Conservation (phyloP, 2,797 vertebrate genomes). For the Acrossocheilus wenchowensis region DNA sequence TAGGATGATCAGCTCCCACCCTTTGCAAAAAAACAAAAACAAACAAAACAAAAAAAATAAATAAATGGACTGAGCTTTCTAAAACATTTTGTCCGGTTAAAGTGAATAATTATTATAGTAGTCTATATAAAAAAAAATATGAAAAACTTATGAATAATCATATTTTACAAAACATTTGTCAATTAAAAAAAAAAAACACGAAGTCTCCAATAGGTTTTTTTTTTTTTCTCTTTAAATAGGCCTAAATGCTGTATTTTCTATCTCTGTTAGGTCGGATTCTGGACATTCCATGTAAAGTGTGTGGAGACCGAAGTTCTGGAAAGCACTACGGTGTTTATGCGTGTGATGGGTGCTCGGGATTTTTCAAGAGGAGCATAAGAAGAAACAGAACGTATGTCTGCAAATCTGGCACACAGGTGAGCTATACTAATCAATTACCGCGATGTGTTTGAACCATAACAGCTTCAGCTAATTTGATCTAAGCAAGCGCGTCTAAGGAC, state of each 20-base stretch:
- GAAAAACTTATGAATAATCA: neutral
- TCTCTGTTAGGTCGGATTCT: constrained; percentile 90
- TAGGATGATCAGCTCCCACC: neutral
- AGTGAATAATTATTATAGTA: neutral
- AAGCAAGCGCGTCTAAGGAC: constrained; percentile 49
- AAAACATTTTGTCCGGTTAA: neutral
- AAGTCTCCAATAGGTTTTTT: neutral
- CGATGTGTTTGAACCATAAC: constrained; percentile 36
- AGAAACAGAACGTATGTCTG: constrained; percentile 97
- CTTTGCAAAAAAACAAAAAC: neutral
- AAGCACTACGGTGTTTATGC: constrained; percentile 99
- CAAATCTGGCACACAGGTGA: constrained; percentile 98
- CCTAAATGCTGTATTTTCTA: neutral
- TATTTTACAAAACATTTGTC: neutral
- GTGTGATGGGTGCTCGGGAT: constrained; percentile 97
- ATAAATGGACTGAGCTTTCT: neutral
- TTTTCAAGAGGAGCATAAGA: constrained; percentile 98
- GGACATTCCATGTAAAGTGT: constrained; percentile 99
- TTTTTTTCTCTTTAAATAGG: neutral
- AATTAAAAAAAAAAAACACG: neutral
- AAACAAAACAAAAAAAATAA: neutral
- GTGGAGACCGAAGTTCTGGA: constrained; percentile 96
- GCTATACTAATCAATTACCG: constrained; percentile 58
- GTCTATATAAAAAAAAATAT: too few relatives aligned
- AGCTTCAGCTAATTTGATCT: constrained; percentile 51